Conservation (phyloP, 2,888 invertebrate genomes). For the Lampropteryx suffumata region DNA sequence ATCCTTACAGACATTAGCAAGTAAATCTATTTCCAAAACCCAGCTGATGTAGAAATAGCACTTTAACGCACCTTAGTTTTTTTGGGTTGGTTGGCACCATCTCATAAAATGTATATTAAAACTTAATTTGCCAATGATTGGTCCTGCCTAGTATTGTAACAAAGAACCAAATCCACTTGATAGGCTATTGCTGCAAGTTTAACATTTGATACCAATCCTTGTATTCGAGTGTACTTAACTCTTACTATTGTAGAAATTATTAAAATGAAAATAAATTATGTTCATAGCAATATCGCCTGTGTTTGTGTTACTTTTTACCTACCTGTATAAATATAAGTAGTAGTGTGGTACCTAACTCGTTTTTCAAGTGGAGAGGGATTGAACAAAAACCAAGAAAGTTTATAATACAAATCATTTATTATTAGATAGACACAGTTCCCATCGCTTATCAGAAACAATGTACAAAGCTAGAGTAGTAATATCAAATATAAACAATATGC, state of each 20-base stretch:
- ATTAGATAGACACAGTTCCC: constrained; percentile 88
- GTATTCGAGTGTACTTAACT: constrained; percentile 82
- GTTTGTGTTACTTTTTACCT: constrained; percentile 38
- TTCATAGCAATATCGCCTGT: constrained; percentile 66
- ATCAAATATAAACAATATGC: constrained; percentile 84
- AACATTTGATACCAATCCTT: constrained; percentile 82
- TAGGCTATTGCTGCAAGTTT: constrained; percentile 75
- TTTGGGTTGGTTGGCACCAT: background rate
- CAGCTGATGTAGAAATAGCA: background rate
- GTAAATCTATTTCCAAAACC: background rate
- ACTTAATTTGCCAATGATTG: constrained; percentile 36
- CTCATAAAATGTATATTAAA: background rate
- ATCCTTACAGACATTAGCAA: background rate
- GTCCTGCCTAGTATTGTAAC: constrained; percentile 65
- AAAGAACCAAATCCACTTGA: constrained; percentile 76
- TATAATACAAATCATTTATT: constrained; percentile 89
- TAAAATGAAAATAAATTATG: constrained; percentile 79
- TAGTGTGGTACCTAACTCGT: too few relatives aligned
- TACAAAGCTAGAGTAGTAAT: constrained; percentile 87
- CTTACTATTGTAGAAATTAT: constrained; percentile 79
- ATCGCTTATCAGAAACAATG: constrained; percentile 87
- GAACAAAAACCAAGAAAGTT: constrained; percentile 48
- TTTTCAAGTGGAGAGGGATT: constrained; percentile 10
- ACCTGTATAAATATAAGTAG: background rate
- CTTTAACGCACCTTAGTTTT: too few relatives aligned